phyloP scores from a whole-genome alignment of 2,888 invertebrate genomes.

The Hetaerina titia region DNA sequence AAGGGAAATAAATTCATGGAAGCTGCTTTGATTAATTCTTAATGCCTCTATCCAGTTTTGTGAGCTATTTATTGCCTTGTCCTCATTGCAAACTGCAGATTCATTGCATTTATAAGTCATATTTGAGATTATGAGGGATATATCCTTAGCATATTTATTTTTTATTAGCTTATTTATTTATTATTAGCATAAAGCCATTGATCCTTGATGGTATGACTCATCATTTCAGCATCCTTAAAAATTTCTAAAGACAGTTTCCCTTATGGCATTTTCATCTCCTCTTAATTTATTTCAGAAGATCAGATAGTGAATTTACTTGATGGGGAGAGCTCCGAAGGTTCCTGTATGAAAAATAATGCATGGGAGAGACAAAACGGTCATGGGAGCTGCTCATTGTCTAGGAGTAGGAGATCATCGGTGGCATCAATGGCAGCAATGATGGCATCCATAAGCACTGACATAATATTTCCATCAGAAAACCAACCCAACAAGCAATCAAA shows the following conservation, averaged over 20 bases:
- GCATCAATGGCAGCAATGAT: slow-evolving; percentile 37
- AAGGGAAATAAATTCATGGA: no score
- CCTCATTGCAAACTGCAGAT: no score
- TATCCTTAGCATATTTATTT: no score
- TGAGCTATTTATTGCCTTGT: no score
- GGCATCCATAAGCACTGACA: slow-evolving; percentile 46
- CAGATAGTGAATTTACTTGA: background rate
- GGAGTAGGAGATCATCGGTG: slow-evolving; percentile 4
- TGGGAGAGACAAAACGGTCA: background rate
- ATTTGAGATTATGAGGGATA: no score
- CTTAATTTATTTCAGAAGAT: background rate
- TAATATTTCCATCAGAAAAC: slow-evolving; percentile 4
- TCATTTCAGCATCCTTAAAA: background rate
- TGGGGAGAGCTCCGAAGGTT: slow-evolving; percentile 48
- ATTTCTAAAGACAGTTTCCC: background rate
- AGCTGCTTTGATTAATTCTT: no score
- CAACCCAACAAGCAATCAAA: background rate
- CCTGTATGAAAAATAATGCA: background rate
- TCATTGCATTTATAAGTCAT: no score
- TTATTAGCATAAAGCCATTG: no score
- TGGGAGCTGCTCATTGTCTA: background rate
- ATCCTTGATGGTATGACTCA: background rate
- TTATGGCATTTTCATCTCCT: no score
- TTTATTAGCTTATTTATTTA: no score
- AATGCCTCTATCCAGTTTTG: no score